Base-by-base conservation (phyloP, 2,797 vertebrate genomes). In the Neoniphon sammara region DNA sequence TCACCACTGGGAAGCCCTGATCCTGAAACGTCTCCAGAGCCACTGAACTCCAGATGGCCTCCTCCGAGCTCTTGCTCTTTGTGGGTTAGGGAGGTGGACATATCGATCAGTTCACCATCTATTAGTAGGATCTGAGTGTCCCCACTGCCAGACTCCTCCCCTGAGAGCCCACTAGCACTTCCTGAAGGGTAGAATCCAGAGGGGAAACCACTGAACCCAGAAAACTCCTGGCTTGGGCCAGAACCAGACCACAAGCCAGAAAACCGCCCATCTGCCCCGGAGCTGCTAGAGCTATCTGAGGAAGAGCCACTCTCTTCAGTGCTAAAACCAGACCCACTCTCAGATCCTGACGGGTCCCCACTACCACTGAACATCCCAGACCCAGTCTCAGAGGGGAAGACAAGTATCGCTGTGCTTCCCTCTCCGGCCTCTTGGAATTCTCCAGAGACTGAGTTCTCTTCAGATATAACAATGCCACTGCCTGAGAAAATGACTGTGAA, bases 151-250 rank as follows among this genome's bases (percentile, higher is more conserved):
- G 89, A 91, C 70, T 61, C 18, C 1, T 75, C 80, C 70, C 85
- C 93, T 25, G 91, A 91, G 27, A 69, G 57, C 59, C 84, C 88
- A 77, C 89, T 90, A 7, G 78, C 77, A 68, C 83, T 90, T 77
- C 91, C 92, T 59, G 91, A 92, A 14, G 56, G 55, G 53, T 60
- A 68, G 44, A 89, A 80, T 78, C 88, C 95, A 11, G 95, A 96
- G 0, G 92, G 39, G 20, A 90, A 78, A 62, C 91, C 89, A 56
- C 94, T 95, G 73, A 91, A 93, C 85, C 93, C 95, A 87, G 96
- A 95, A 79, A 93, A 78, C 59, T 94, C 91, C 21, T 88, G 86
- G 15, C 85, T 70, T 39, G 73, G 87, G 55, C 91, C 88, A 63
- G 90, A 90, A 39, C 81, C 42, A 0, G 91, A 92, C 36, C 75